A percentile compares a stretch with the other conserved stretches of the same genome.
Evolutionary conservation across 2,888 invertebrate genomes (phyloP).

Genomic region (Drosophila anceps): DNA sequence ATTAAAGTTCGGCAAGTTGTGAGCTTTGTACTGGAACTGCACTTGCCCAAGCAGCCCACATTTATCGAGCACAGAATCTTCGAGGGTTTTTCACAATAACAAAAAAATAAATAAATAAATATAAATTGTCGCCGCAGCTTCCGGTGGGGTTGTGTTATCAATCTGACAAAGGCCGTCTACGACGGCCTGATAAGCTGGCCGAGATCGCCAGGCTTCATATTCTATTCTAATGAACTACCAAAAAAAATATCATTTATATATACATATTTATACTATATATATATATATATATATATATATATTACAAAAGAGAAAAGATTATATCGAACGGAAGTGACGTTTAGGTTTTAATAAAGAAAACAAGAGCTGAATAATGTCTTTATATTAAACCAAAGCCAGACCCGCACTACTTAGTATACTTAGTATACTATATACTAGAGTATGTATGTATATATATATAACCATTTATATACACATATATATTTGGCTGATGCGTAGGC

Average conservation of each 20-base stretch:
- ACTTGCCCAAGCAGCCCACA: not conserved
- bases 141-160: slow-evolving; percentile 34
- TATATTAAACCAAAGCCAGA: not conserved
- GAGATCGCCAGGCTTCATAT: slow-evolving; percentile 24
- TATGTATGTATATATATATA: not conserved
- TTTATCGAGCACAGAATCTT: slow-evolving; percentile 12
- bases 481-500: not conserved
- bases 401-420: no score
- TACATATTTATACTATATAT: not conserved
- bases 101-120: not conserved
- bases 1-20: not conserved
- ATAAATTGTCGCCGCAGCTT: slow-evolving; percentile 32
- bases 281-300: not conserved
- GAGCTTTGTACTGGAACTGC: not conserved
- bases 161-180: slow-evolving; percentile 17
- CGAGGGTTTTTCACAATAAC: not conserved
- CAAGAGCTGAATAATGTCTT: not conserved
- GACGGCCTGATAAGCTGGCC: slow-evolving; percentile 36
- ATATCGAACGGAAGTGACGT: slow-evolving; percentile 54
- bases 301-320: slow-evolving; percentile 22
- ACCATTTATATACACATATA: not conserved
- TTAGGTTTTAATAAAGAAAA: slow-evolving; percentile 2
- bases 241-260: slow-evolving; percentile 9
- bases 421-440: not conserved
- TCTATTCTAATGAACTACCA: slow-evolving; percentile 14